Percentiles rank a stretch among this genome's conserved stretches.
Conservation (phyloP, 2,888 invertebrate species). For the Cylloceria caligata region DNA sequence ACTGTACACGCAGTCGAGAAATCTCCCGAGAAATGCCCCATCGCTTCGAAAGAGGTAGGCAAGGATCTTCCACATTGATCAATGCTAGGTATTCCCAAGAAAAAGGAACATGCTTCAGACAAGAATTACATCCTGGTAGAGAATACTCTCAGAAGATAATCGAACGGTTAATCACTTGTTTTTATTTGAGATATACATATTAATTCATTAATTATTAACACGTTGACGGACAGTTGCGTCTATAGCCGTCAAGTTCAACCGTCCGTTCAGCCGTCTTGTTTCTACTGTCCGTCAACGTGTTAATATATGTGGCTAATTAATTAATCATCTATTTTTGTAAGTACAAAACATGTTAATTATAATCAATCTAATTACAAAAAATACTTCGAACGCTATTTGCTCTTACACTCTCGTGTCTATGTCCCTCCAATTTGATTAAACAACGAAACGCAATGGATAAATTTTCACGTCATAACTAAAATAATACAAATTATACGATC, state of each 20-base stretch:
- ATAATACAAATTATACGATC: no score
- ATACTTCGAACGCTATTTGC: no score
- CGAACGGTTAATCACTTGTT: not conserved
- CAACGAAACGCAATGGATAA: no score
- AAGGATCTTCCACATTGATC: conserved; percentile 46
- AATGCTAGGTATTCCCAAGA: conserved; percentile 3
- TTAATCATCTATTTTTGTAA: not conserved
- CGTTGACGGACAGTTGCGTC: no score
- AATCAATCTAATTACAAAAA: no score
- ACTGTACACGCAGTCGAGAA: conserved; percentile 38
- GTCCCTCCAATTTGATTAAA: no score
- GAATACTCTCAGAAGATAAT: not conserved
- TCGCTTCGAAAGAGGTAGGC: conserved; percentile 30
- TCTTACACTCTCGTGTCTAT: no score
- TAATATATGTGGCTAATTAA: conserved; percentile 13
- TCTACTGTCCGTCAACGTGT: no score
- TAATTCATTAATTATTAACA: not conserved
- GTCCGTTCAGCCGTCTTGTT: no score
- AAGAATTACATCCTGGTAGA: not conserved
- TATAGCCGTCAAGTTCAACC: no score
- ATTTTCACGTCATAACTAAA: no score
- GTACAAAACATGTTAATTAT: no score
- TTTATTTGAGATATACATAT: not conserved
- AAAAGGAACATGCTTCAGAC: conserved; percentile 14
- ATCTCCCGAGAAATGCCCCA: conserved; percentile 48